Base-by-base conservation (phyloP, 1,140 invertebrate species). In the Drosophila orosa region DNA sequence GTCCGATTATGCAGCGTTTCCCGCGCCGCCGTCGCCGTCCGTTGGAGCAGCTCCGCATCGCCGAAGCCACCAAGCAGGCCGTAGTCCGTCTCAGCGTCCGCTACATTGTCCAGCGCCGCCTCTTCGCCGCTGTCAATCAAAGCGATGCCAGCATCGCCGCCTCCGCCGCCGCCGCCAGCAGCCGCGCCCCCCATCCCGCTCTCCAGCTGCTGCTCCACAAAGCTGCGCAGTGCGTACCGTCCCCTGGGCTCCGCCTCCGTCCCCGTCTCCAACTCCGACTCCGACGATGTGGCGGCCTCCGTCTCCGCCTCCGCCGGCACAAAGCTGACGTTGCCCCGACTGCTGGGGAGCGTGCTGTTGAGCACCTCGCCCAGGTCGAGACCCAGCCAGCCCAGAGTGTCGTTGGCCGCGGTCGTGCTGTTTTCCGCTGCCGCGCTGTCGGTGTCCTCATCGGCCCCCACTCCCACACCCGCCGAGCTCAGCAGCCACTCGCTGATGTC, bases 91-190 rank as follows among this genome's bases (percentile, higher is more conserved):
- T 92, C 87, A 8, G 61, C 80, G 42, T 85, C 82, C 24, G 65
- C 82, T 33, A 87, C 82, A 15, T 62, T 80, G 25, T 86, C 80
- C 15, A 90, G 67, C 3, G 85, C 87, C 9, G 74, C 81, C 77
- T 91, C 91, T 80, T 87, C 83, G 22, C 80, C 91, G 61, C 90
- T 91, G 62, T 91, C 85, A 42, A 91, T 91, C 39, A 91, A 60
- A 24, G 90, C 90, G 47, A 91, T 90, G 58, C 74, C 78, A 39
- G 62, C 54, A 57, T 85, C 29, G 50, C 60, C 31, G 44, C 29
- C 42, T 27, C 56, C 35, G 33, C 27, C 42, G 25, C 33, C 27
- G 15, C 55, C 42, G 12, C 35, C 5, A 33, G n/a, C 56, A 39
- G 15, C 65, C 1, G 22, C 39, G 6, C 54, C 74, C 3, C 45